A percentile compares a stretch with the other conserved stretches of the same genome.
phyloP scores from a whole-genome alignment of 2,888 invertebrate species.

The Drosophila anomelani region DNA sequence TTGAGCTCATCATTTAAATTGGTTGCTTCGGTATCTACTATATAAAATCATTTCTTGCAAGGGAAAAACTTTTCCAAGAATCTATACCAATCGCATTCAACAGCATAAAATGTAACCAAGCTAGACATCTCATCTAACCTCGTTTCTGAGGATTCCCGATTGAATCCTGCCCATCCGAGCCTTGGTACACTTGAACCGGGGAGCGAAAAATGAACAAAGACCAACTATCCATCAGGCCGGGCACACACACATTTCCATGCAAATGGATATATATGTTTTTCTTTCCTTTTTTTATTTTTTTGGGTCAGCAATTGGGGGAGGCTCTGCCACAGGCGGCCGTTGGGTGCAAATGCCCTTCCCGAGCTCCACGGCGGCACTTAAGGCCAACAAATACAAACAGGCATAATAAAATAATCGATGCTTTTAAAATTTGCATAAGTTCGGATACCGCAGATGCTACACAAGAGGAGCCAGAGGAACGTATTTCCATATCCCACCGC shows the following conservation, averaged over 20 bases:
- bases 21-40: neutral
- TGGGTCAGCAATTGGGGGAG: conserved; percentile 41
- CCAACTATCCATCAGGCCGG: conserved; percentile 36
- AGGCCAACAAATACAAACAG: conserved; percentile 37
- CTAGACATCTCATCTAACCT: neutral
- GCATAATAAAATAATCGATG: conserved; percentile 58
- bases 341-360: conserved; percentile 22
- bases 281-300: conserved; percentile 9
- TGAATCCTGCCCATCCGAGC: neutral
- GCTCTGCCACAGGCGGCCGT: conserved; percentile 11
- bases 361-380: neutral
- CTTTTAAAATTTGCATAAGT: conserved; percentile 65
- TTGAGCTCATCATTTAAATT: neutral
- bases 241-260: conserved; percentile 27
- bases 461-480: conserved; percentile 30
- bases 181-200: conserved; percentile 27
- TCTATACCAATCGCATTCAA: conserved; percentile 3
- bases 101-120: neutral
- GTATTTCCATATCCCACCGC: conserved; percentile 38
- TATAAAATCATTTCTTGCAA: neutral
- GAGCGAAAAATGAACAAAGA: conserved; percentile 5
- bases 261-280: conserved; percentile 25
- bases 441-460: conserved; percentile 46
- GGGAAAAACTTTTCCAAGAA: neutral
- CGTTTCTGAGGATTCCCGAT: conserved; percentile 3